These are phyloP conservation scores for Cathartes aura DNA, from an alignment of 2,113 vertebrate species.

Conservation along the genomic window DNA sequence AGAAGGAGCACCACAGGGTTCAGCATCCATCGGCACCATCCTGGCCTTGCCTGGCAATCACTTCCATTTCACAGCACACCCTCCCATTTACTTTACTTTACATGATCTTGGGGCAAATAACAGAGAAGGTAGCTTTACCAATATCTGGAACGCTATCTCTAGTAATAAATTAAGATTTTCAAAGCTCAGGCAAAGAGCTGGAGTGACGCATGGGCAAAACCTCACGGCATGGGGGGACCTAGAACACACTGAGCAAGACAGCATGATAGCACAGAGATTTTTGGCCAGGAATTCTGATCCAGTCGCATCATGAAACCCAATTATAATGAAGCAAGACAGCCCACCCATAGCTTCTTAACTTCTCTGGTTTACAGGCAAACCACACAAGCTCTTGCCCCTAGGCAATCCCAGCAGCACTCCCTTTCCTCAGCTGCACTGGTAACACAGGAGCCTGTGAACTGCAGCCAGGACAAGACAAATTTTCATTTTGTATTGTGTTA, in stretches of 20 bases:
- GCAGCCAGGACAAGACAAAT: background rate
- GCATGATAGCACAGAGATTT: background rate
- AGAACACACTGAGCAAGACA: background rate
- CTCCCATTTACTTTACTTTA: background rate
- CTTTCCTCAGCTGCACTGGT: fast-evolving
- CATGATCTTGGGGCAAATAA: background rate
- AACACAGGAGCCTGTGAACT: background rate
- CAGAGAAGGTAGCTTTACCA: background rate
- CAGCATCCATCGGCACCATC: background rate
- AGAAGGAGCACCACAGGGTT: fast-evolving
- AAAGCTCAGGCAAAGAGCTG: background rate
- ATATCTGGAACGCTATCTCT: background rate
- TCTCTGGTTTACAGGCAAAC: background rate
- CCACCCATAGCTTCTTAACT: background rate
- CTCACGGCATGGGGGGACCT: fast-evolving
- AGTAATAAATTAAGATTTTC: background rate
- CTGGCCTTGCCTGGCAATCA: background rate
- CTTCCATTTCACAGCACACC: background rate
- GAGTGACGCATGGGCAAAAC: fast-evolving
- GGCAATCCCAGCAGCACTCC: background rate
- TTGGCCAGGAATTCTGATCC: background rate
- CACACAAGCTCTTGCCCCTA: background rate
- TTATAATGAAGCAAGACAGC: background rate
- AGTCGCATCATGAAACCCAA: background rate
- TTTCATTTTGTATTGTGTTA: background rate